phyloP scores from a whole-genome alignment of 2,113 vertebrate species.

The Oxyura jamaicensis region DNA sequence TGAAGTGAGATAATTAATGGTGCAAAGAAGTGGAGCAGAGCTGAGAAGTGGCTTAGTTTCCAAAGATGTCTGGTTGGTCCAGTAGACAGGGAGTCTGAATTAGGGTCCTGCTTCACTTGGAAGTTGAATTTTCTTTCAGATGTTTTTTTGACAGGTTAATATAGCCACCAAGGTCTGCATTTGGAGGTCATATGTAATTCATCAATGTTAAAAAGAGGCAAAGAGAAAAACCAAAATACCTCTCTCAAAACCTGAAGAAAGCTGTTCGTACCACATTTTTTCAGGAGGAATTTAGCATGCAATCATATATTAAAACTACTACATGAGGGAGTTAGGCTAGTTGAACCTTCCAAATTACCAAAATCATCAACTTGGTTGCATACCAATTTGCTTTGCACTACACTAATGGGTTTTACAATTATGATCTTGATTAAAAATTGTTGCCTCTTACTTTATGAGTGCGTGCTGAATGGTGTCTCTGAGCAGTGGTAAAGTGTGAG shows the following conservation, averaged over 20 bases:
- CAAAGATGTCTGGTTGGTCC: background rate
- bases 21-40: background rate
- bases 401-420: background rate
- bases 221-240: conserved; percentile 11
- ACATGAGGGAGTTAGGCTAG: background rate
- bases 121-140: conserved; percentile 14
- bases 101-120: background rate
- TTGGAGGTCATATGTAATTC: background rate
- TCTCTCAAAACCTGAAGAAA: background rate
- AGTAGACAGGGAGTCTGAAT: background rate
- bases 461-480: background rate
- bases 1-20: background rate
- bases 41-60: background rate
- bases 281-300: background rate
- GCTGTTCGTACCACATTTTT: background rate
- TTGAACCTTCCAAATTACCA: background rate
- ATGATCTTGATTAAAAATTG: background rate
- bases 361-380: background rate
- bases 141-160: conserved; percentile 25
- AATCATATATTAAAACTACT: background rate
- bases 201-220: background rate
- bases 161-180: background rate
- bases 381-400: background rate
- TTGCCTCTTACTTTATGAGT: background rate
- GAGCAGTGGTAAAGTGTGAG: background rate